These are phyloP conservation scores for Anastrepha obliqua DNA, from an alignment of 1,140 invertebrate species.

Conservation along the genomic window DNA sequence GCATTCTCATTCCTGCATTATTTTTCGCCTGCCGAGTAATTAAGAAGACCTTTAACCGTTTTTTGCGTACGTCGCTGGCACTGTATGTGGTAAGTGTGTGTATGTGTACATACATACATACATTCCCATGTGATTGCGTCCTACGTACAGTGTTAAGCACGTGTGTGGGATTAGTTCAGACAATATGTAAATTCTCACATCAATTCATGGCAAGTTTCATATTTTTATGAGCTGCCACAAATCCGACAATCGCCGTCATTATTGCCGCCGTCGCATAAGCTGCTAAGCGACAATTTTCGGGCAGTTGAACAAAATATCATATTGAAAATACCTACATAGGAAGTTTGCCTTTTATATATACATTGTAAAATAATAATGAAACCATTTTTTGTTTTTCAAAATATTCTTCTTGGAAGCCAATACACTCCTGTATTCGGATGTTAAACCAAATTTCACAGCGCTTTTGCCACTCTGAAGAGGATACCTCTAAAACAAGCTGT, in stretches of 20 bases:
- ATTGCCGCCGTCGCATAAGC: constrained; percentile 28
- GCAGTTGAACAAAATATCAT: background rate
- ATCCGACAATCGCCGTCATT: constrained; percentile 19
- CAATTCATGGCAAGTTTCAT: background rate
- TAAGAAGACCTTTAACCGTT: background rate
- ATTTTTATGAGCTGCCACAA: constrained; percentile 41
- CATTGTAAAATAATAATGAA: too few relatives aligned
- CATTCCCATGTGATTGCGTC: background rate
- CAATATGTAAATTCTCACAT: constrained; percentile 38
- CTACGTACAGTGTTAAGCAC: background rate
- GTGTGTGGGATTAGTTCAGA: constrained; percentile 42
- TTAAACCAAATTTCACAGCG: too few relatives aligned
- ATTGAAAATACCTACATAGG: too few relatives aligned
- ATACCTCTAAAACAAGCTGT: too few relatives aligned
- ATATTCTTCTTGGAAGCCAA: too few relatives aligned
- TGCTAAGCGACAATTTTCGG: constrained; percentile 9
- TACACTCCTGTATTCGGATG: too few relatives aligned
- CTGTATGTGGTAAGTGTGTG: background rate
- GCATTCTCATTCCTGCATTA: background rate
- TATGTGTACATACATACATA: background rate
- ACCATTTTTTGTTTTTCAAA: too few relatives aligned
- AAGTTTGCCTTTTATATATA: too few relatives aligned
- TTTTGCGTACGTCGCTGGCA: constrained; percentile 3
- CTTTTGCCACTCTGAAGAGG: too few relatives aligned
- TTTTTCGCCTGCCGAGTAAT: background rate